A percentile compares a stretch with the other conserved stretches of the same genome.
Evolutionary conservation across 2,888 invertebrate genomes (phyloP).

Genomic region (Mongoloraphidia duomilia): DNA sequence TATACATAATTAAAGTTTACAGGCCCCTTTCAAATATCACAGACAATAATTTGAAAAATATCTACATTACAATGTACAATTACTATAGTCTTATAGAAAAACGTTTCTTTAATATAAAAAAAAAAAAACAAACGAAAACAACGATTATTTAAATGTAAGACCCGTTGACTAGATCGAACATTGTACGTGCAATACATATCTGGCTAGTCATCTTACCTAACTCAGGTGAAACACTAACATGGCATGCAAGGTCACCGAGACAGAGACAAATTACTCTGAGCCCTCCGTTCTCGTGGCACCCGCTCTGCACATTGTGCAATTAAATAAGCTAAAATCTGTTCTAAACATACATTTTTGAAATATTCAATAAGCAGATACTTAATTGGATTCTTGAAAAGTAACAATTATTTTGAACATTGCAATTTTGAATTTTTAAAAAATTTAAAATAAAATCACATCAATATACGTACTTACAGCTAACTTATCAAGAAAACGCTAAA

Average conservation of each 20-base stretch:
- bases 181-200: neutral
- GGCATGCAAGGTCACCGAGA: neutral
- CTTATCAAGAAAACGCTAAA: conserved; percentile 11
- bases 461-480: conserved; percentile 11
- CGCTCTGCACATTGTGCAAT: no score
- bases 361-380: neutral
- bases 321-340: neutral
- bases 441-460: conserved; percentile 12
- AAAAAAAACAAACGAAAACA: neutral
- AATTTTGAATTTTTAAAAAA: conserved; percentile 4
- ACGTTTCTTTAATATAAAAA: no score
- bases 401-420: neutral
- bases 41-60: conserved; percentile 12
- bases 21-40: conserved; percentile 13
- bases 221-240: neutral
- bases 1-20: conserved; percentile 9
- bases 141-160: conserved; percentile 2
- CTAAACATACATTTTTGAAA: neutral
- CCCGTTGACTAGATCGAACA: neutral
- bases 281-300: neutral
- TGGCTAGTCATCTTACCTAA: neutral
- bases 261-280: no score
- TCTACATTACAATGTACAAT: conserved; percentile 5
- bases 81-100: neutral
- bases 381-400: neutral